Percentiles rank a stretch among this genome's conserved stretches.
These are phyloP conservation scores for Venturia canescens DNA, from an alignment of 1,140 invertebrate genomes.

Conservation along the genomic window DNA sequence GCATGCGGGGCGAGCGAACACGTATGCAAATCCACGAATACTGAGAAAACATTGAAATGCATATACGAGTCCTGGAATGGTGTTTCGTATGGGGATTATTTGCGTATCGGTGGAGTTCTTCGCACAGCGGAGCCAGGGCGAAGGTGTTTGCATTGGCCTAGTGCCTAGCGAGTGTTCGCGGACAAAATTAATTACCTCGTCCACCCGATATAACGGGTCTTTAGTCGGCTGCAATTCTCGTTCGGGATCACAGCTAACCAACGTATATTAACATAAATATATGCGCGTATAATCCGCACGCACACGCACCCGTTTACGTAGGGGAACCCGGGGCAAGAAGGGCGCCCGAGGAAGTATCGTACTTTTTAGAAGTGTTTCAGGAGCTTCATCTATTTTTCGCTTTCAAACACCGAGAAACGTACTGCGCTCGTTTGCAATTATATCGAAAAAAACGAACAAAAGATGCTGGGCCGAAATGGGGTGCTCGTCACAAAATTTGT, in stretches of 20 bases:
- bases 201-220: constrained; percentile 73
- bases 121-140: constrained; percentile 51
- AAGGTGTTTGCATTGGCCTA: constrained; percentile 76
- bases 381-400: too few species aligned
- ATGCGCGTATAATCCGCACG: not conserved
- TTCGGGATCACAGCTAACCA: constrained; percentile 54
- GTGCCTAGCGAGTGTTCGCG: constrained; percentile 67
- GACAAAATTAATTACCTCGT: constrained; percentile 76
- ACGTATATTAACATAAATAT: constrained; percentile 29
- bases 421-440: too few species aligned
- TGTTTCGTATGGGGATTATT: constrained; percentile 22
- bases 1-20: not conserved
- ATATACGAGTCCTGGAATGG: too few species aligned
- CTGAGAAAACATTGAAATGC: not conserved
- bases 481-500: too few species aligned
- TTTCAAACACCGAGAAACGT: too few species aligned
- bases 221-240: constrained; percentile 58
- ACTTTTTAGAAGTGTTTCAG: too few species aligned
- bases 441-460: too few species aligned
- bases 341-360: too few species aligned
- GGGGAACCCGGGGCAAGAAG: too few species aligned
- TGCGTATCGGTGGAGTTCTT: constrained; percentile 5
- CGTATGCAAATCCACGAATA: not conserved
- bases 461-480: too few species aligned
- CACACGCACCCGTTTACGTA: too few species aligned